These are phyloP conservation scores for Melieria picta DNA, from an alignment of 2,888 invertebrate genomes.

Conservation along the genomic window DNA sequence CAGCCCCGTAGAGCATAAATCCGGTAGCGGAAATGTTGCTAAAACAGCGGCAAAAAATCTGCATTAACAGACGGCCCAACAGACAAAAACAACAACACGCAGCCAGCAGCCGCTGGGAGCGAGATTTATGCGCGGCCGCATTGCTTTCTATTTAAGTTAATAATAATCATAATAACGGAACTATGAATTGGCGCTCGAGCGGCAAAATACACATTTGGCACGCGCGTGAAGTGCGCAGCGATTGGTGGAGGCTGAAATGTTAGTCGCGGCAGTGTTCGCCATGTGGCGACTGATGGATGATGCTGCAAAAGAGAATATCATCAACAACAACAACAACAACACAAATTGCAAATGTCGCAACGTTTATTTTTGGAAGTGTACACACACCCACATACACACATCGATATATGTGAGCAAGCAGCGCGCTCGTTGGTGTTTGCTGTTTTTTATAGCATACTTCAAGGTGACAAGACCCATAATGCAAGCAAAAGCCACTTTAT, in stretches of 20 bases:
- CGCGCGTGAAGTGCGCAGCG: too few species aligned
- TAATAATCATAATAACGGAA: conserved; percentile 61
- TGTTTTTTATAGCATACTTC: conserved; percentile 10
- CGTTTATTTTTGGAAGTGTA: neutral
- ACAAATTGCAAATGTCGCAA: neutral
- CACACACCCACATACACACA: too few species aligned
- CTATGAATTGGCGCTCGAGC: conserved; percentile 55
- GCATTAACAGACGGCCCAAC: neutral
- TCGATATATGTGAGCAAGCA: too few species aligned
- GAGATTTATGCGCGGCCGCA: conserved; percentile 58
- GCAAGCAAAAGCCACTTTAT: too few species aligned
- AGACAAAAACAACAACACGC: conserved; percentile 13
- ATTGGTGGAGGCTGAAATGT: too few species aligned
- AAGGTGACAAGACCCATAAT: neutral
- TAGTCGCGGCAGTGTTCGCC: neutral
- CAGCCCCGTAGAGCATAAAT: too few species aligned
- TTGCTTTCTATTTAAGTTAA: conserved; percentile 61
- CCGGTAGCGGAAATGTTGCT: too few species aligned
- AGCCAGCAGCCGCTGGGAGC: conserved; percentile 42
- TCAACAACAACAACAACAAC: neutral
- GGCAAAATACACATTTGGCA: conserved; percentile 16
- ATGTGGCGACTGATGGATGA: conserved; percentile 38
- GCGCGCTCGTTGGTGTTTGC: conserved; percentile 1
- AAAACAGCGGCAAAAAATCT: too few species aligned
- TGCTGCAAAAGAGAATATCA: neutral